These are phyloP conservation scores for Sitophilus oryzae DNA, from an alignment of 1,140 invertebrate species.

Conservation along the genomic window DNA sequence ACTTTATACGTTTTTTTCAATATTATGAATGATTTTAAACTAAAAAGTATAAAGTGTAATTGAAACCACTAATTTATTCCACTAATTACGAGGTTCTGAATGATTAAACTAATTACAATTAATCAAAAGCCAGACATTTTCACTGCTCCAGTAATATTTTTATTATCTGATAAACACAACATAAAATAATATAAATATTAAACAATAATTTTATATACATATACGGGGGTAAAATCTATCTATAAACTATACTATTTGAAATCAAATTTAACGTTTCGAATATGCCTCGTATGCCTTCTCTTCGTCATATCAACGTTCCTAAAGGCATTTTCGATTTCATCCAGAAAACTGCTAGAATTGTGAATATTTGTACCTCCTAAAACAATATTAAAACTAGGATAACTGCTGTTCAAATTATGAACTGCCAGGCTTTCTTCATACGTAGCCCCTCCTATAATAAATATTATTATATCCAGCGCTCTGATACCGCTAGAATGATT, in stretches of 20 bases:
- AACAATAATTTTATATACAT: too few species aligned
- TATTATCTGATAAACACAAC: too few species aligned
- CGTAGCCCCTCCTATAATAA: conserved; percentile 93
- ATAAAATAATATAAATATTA: too few species aligned
- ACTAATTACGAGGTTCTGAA: too few species aligned
- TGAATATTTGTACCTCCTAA: conserved; percentile 88
- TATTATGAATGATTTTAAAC: too few species aligned
- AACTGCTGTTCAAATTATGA: conserved; percentile 72
- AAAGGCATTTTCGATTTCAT: conserved; percentile 59
- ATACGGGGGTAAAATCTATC: too few species aligned
- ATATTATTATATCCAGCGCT: conserved; percentile 88
- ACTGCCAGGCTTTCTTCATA: conserved; percentile 92
- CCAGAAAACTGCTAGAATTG: conserved; percentile 76
- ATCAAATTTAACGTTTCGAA: conserved; percentile 29
- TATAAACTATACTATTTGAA: neutral
- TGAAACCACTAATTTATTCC: too few species aligned
- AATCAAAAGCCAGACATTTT: too few species aligned
- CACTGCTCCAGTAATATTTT: too few species aligned
- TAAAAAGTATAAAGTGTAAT: too few species aligned
- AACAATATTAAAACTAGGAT: conserved; percentile 71
- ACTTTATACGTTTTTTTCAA: too few species aligned
- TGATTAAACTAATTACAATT: too few species aligned
- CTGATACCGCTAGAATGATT: conserved; percentile 49
- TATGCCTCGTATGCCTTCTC: conserved; percentile 29
- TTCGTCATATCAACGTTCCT: conserved; percentile 22